Percentiles rank a stretch among this genome's conserved stretches.
These are phyloP conservation scores for Kryptopterus vitreolus DNA, from an alignment of 2,797 vertebrate genomes.

Conservation along the genomic window DNA sequence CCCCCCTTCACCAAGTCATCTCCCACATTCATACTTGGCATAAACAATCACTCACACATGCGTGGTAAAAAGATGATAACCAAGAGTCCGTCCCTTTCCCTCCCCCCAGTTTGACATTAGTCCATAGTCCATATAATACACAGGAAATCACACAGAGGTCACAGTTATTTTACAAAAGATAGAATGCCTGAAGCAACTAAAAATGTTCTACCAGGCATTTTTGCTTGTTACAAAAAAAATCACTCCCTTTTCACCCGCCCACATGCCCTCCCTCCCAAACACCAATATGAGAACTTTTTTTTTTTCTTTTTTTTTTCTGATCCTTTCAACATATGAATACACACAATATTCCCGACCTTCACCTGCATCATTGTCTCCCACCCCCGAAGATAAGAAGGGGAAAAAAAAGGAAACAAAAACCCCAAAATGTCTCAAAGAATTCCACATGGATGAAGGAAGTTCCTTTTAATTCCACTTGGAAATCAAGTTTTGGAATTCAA, in stretches of 20 bases:
- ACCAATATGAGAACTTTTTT: constrained; percentile 44
- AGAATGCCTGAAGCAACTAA: constrained; percentile 70
- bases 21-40: constrained; percentile 58
- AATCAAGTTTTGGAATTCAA: constrained; percentile 55
- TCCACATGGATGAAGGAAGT: constrained; percentile 57
- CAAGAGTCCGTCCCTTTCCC: constrained; percentile 54
- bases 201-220: constrained; percentile 68
- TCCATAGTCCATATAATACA: constrained; percentile 73
- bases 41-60: constrained; percentile 65
- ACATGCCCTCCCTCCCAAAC: constrained; percentile 47
- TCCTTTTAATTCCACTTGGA: constrained; percentile 54
- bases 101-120: constrained; percentile 64
- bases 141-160: constrained; percentile 74
- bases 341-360: constrained; percentile 44
- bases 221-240: constrained; percentile 61
- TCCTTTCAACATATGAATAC: constrained; percentile 58
- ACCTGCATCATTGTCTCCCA: constrained; percentile 28
- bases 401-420: constrained; percentile 31
- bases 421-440: constrained; percentile 57
- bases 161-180: constrained; percentile 77
- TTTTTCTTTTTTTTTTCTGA: constrained; percentile 46
- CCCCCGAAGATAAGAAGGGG: constrained; percentile 55
- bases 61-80: constrained; percentile 68
- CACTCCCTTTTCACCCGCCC: constrained; percentile 47
- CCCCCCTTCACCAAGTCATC: constrained; percentile 48